Evolutionary conservation across 2,797 vertebrate genomes (phyloP), one percentile per base, ranked within the genome.

Genomic region (Kryptolebias ocellatus): DNA sequence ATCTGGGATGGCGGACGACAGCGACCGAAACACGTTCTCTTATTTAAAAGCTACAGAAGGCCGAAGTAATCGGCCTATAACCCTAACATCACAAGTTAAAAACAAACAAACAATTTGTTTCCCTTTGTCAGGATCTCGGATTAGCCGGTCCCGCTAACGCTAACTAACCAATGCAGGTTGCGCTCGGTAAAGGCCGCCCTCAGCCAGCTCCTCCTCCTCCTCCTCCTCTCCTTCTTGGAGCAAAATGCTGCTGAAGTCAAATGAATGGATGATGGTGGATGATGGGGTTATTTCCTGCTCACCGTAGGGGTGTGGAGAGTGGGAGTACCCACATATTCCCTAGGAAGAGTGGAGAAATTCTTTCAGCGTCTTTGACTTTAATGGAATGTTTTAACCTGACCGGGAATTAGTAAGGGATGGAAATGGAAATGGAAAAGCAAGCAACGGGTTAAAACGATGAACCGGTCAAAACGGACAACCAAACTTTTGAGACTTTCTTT

Each of bases 161-260:
- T 88, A 91, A 92, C 91, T 91, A 92, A 98, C 96, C 96, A 97
- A 93, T 95, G 96, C 96, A 85, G 96, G 94, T 88, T 96, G 95
- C 91, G 96, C 96, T 92, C 87, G 95, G 92, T 96, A 97, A 91
- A 97, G 87, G 90, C 94, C 90, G 92, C 91, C 91, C 92, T 95
- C 95, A 81, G 91, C 74, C 87, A 91, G 93, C 88, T 93, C 94
- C 89, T 93, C 94, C 87, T 95, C 95, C 92, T 94, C 94, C 89
- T 93, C 94, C 87, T 95, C 95, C 92, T 94, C 92, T 87, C 93
- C 94, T 84, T 94, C 94, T 93, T 93, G 93, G 90, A 93, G 85
- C 90, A 93, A 92, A 87, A 95, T 93, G 90, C 81, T 88, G 83
- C 88, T 87, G 93, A 93, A 95, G 92, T 95, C 93, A 93, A 95